Evolutionary conservation across 2,113 vertebrate genomes (phyloP).

Genomic region (Daphoenositta chrysoptera): DNA sequence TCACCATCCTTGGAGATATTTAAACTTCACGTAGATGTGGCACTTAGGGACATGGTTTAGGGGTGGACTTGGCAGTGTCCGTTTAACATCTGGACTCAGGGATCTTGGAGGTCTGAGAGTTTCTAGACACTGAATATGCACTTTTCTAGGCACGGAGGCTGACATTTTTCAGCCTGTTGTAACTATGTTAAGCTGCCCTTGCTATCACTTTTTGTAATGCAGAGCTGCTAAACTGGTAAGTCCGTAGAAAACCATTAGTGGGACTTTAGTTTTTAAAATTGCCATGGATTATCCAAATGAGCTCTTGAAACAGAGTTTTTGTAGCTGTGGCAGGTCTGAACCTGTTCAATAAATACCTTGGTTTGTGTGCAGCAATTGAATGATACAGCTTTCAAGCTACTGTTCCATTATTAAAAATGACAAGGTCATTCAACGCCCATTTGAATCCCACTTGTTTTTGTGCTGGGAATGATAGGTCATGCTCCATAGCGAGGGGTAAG

Average conservation of each 20-base stretch:
- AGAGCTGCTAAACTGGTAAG: not conserved
- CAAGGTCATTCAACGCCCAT: not conserved
- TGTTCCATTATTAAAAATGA: not conserved
- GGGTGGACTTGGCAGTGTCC: not conserved
- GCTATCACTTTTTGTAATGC: not conserved
- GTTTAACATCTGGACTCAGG: not conserved
- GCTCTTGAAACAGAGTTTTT: not conserved
- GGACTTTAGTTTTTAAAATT: not conserved
- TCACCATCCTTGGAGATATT: not conserved
- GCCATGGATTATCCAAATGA: not conserved
- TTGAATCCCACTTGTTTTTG: not conserved
- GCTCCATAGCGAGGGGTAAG: not conserved
- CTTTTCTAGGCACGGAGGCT: not conserved
- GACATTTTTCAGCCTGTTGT: not conserved
- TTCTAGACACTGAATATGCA: not conserved
- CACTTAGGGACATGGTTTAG: not conserved
- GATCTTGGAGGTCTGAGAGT: not conserved
- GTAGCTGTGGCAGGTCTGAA: not conserved
- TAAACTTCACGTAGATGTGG: accelerated
- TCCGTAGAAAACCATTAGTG: not conserved
- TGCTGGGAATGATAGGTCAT: not conserved
- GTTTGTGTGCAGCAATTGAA: not conserved
- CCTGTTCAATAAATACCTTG: not conserved
- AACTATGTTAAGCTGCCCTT: not conserved
- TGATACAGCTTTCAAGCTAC: not conserved